These are phyloP conservation scores for Clanis bilineata DNA, from an alignment of 2,888 invertebrate species.

Conservation along the genomic window DNA sequence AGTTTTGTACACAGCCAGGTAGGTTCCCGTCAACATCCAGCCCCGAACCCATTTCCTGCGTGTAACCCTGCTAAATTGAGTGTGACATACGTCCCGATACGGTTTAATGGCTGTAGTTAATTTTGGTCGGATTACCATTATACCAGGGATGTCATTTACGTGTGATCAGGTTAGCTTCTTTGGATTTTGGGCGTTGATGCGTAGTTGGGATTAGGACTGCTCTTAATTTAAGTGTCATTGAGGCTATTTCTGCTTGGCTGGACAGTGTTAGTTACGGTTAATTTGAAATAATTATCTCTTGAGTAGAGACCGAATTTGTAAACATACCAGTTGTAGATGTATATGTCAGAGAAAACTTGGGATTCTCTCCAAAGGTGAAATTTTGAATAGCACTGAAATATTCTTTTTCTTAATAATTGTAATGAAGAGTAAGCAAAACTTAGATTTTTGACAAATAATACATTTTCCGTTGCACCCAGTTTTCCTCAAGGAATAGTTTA, in stretches of 20 bases:
- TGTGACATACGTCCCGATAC: slow-evolving; percentile 51
- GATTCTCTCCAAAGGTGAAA: too few species aligned
- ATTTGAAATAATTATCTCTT: too few species aligned
- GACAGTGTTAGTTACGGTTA: neutral
- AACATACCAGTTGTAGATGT: too few species aligned
- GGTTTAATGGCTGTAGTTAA: slow-evolving; percentile 56
- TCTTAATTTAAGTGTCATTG: neutral
- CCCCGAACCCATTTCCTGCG: slow-evolving; percentile 33
- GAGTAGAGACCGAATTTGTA: too few species aligned
- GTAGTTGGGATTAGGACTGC: neutral
- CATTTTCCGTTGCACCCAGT: too few species aligned
- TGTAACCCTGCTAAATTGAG: slow-evolving; percentile 45
- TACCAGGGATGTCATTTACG: slow-evolving; percentile 5
- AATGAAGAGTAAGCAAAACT: too few species aligned
- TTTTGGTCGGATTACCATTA: slow-evolving; percentile 30
- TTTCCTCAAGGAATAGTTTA: too few species aligned
- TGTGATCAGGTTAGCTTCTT: neutral
- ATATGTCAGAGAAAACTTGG: too few species aligned
- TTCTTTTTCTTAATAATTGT: too few species aligned
- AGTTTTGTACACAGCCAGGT: neutral
- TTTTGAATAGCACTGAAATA: too few species aligned
- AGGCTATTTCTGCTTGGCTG: neutral
- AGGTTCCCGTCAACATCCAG: slow-evolving; percentile 29
- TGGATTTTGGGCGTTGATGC: slow-evolving; percentile 3
- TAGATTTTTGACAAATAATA: too few species aligned